phyloP scores from a whole-genome alignment of 2,113 vertebrate species.

The Natator depressus region DNA sequence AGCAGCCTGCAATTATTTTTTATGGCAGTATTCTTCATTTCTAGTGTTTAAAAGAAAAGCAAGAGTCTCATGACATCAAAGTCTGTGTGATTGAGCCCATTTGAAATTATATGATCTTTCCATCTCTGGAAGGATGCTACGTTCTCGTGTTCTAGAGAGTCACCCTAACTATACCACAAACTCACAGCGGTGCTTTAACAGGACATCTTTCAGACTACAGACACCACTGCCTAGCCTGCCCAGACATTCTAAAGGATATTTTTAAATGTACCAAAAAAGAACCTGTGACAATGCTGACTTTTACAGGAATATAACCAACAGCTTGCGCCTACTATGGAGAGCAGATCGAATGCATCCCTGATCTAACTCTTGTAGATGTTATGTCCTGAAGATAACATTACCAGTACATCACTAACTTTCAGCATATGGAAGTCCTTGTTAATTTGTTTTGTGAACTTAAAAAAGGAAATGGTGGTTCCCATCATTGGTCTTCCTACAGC shows the following conservation, averaged over 20 bases:
- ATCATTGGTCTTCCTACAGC: not conserved
- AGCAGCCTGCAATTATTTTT: not conserved
- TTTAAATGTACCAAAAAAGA: not conserved
- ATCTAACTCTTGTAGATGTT: not conserved
- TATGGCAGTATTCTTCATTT: fast-evolving
- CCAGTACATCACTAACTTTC: not conserved
- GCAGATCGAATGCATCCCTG: fast-evolving
- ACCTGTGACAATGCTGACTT: not conserved
- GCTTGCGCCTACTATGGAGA: not conserved
- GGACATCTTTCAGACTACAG: not conserved
- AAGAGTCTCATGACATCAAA: not conserved
- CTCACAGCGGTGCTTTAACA: not conserved
- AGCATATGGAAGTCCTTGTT: not conserved
- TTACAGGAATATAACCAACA: not conserved
- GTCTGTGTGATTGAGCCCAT: not conserved
- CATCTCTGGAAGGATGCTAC: not conserved
- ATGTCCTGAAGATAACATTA: not conserved
- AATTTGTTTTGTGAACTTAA: fast-evolving
- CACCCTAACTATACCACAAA: not conserved
- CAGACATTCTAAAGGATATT: not conserved
- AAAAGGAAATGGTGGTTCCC: not conserved
- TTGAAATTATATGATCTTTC: not conserved
- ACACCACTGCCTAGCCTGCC: not conserved
- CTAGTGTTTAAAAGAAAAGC: not conserved
- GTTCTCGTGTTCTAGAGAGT: not conserved